A percentile compares a stretch with the other conserved stretches of the same genome.
These are phyloP conservation scores for Garrulus glandarius DNA, from an alignment of 2,797 vertebrate genomes.

Conservation along the genomic window DNA sequence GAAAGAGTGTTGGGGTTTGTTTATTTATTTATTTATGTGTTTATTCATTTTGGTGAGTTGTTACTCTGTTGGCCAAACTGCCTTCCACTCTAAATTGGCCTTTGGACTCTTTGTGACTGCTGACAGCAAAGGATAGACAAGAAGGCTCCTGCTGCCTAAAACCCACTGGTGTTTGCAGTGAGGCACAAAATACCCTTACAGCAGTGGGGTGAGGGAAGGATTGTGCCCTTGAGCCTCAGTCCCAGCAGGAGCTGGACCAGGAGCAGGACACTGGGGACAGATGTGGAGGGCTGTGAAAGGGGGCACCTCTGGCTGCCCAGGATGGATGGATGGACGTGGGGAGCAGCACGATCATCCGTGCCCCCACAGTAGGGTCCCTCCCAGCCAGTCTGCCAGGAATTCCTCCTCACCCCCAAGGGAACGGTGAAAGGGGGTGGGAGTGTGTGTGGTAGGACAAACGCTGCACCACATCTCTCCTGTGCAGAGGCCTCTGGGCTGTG, in stretches of 20 bases:
- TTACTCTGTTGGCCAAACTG: neutral
- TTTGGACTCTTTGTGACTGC: neutral
- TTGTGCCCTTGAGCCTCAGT: neutral
- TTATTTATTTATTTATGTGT: too few species aligned
- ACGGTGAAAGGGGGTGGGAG: neutral
- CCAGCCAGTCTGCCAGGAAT: neutral
- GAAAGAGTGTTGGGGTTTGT: neutral
- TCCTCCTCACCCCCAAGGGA: neutral
- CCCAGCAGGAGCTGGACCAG: neutral
- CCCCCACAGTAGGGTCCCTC: neutral
- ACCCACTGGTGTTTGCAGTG: neutral
- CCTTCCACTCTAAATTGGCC: neutral
- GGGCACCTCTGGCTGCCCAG: neutral
- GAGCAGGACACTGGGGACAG: neutral
- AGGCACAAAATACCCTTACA: neutral
- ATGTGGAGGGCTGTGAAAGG: neutral
- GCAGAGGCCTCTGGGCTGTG: neutral
- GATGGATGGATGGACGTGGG: rapidly evolving
- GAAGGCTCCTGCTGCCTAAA: neutral
- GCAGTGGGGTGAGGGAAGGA: neutral
- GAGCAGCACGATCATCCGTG: neutral
- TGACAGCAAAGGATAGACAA: neutral
- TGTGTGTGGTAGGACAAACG: neutral
- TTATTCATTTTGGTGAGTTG: neutral
- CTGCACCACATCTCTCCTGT: neutral